These are phyloP conservation scores for Trachymyrmex cornetzi DNA, from an alignment of 1,140 invertebrate genomes.

Conservation along the genomic window DNA sequence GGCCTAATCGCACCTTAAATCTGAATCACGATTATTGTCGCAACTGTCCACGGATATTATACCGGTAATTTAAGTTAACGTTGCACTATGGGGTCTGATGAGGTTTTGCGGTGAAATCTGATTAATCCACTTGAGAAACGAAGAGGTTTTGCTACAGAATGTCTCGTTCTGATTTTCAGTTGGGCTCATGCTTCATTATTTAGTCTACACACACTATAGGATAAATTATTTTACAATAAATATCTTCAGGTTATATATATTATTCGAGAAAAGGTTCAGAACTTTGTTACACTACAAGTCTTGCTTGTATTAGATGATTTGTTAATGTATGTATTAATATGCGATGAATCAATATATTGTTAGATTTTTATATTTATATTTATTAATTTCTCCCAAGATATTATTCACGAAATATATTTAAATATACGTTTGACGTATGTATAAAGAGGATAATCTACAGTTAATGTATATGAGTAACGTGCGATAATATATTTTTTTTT, in stretches of 20 bases:
- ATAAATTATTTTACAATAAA: conserved; percentile 14
- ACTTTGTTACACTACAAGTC: not conserved
- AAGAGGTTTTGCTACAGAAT: conserved; percentile 22
- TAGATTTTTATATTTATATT: not conserved
- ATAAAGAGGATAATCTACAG: not conserved
- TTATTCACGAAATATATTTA: too few species aligned
- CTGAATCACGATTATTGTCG: conserved; percentile 58
- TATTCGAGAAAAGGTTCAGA: not conserved
- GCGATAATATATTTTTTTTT: not conserved
- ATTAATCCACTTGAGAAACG: conserved; percentile 33
- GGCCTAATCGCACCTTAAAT: conserved; percentile 45
- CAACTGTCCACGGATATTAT: conserved; percentile 68
- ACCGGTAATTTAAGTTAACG: conserved; percentile 55
- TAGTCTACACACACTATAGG: not conserved
- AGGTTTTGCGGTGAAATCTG: conserved; percentile 54
- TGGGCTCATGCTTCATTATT: not conserved
- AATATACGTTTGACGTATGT: not conserved
- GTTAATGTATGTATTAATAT: not conserved
- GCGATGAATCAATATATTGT: not conserved
- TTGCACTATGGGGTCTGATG: conserved; percentile 35
- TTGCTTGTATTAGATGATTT: not conserved
- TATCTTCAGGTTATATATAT: not conserved
- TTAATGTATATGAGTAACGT: not conserved
- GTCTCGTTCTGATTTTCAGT: conserved; percentile 2
- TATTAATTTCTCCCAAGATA: not conserved